These are phyloP conservation scores for Ictalurus furcatus DNA, from an alignment of 2,113 vertebrate species.

Conservation along the genomic window DNA sequence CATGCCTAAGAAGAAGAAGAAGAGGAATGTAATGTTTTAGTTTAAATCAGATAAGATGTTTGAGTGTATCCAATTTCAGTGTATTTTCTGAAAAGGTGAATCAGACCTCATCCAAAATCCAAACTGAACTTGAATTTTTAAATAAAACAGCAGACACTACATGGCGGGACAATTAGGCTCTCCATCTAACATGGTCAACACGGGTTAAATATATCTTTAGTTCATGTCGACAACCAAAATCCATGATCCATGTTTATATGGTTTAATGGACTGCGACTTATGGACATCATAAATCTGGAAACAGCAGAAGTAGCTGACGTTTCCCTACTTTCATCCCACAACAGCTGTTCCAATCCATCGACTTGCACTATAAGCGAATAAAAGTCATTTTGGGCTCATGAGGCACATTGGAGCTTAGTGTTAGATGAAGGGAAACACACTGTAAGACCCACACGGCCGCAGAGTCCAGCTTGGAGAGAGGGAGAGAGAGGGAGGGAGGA, in stretches of 20 bases:
- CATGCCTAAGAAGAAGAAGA: not conserved
- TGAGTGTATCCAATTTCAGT: not conserved
- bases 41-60: not conserved
- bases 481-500: too few relatives aligned
- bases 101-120: not conserved
- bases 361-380: slow-evolving; percentile 9
- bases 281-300: slow-evolving; percentile 5
- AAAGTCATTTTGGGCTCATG: slow-evolving; percentile 1
- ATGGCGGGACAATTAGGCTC: not conserved
- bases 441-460: not conserved
- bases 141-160: not conserved
- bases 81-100: not conserved
- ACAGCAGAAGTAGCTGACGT: not conserved
- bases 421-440: not conserved
- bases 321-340: not conserved
- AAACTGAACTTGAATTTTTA: not conserved
- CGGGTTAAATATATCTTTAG: not conserved
- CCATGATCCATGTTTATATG: not conserved
- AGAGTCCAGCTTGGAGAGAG: not conserved
- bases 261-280: slow-evolving; percentile 15
- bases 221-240: not conserved
- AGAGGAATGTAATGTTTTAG: not conserved
- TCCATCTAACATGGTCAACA: not conserved
- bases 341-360: slow-evolving; percentile 24
- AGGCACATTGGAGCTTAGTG: slow-evolving; percentile 2